Evolutionary conservation across 1,140 invertebrate genomes (phyloP), one percentile per base, ranked within the genome.

Genomic region (Teleogryllus occipitalis): DNA sequence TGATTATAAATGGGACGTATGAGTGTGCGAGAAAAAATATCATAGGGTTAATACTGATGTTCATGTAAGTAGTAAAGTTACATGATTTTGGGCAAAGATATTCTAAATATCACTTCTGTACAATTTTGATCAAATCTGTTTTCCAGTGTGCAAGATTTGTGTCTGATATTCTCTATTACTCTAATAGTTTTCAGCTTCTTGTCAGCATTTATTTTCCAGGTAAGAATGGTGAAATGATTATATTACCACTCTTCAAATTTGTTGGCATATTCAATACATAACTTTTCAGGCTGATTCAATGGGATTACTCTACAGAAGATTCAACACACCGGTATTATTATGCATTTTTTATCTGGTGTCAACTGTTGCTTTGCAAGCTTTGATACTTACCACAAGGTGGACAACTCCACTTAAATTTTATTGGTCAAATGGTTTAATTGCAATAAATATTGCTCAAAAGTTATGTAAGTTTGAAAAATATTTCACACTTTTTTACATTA

Each of bases 131-230:
- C 27, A 39, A 39, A 39, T 39, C 27, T 39, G 27, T 76, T 21
- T 87, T 88, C 81, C 81, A 93, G 92, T 78, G 88, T 90, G 81
- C 92, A 93, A 86, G 92, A 93, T 84, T 87, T 92, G 75, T 91
- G 90, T 82, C 86, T 93, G 7, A 89, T 93, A 65, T 85, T 91
- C 47, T 89, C 91, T 8, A 85, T 93, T 76, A 89, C 91, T 0
- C 84, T 90, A 65, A 87, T 93, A 78, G 84, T 93, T 21, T 87
- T 92, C 79, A 90, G 89, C 78, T 90, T 93, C 79, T 93, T 93
- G 83, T 91, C 91, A 7, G 93, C 92, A 8, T 93, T 92, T 83
- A 88, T 92, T 81, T 93, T 93, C 86, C 91, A 93, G 87, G 92
- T 93, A 87, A 89, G 83, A 83, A 77, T 79, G 74, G 0, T 15